Evolutionary conservation across 1,140 invertebrate species (phyloP).

Genomic region (Eueides isabella): DNA sequence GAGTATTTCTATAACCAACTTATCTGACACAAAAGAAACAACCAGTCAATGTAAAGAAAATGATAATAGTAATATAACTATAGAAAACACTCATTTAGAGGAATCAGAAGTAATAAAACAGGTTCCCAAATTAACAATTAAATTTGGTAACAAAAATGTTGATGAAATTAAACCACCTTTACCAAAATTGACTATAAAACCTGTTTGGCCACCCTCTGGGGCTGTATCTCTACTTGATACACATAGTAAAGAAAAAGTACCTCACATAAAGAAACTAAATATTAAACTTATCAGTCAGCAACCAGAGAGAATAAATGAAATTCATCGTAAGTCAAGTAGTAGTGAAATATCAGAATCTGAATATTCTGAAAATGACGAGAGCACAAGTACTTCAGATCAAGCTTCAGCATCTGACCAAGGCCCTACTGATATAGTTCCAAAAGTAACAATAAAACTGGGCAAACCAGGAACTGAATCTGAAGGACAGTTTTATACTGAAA

Average conservation of each 20-base stretch:
- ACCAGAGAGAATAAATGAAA: slow-evolving; percentile 72
- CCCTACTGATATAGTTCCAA: slow-evolving; percentile 65
- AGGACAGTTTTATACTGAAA: slow-evolving; percentile 75
- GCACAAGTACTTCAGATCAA: slow-evolving; percentile 73
- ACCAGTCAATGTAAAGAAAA: slow-evolving; percentile 40
- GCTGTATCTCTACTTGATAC: slow-evolving; percentile 44
- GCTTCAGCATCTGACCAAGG: slow-evolving; percentile 71
- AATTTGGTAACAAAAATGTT: slow-evolving; percentile 62
- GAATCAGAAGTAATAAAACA: slow-evolving; percentile 55
- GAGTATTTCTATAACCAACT: slow-evolving; percentile 35
- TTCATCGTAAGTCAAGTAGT: slow-evolving; percentile 75
- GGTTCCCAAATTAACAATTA: slow-evolving; percentile 76
- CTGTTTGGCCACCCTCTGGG: slow-evolving; percentile 57
- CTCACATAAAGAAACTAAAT: slow-evolving; percentile 73
- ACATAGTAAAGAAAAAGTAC: slow-evolving; percentile 53
- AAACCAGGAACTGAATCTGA: slow-evolving; percentile 74
- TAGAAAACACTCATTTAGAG: slow-evolving; percentile 13
- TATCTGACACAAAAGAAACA: slow-evolving; percentile 32
- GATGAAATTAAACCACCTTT: slow-evolving; percentile 68
- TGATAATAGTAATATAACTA: slow-evolving; percentile 33
- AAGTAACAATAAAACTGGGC: slow-evolving; percentile 78
- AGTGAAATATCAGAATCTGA: slow-evolving; percentile 81
- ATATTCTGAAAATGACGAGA: slow-evolving; percentile 80
- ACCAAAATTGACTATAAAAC: slow-evolving; percentile 77
- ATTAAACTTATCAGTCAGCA: slow-evolving; percentile 75